Percentiles rank a stretch among this genome's conserved stretches.
Evolutionary conservation across 2,888 invertebrate species (phyloP).

Genomic region (Andrena minutula): DNA sequence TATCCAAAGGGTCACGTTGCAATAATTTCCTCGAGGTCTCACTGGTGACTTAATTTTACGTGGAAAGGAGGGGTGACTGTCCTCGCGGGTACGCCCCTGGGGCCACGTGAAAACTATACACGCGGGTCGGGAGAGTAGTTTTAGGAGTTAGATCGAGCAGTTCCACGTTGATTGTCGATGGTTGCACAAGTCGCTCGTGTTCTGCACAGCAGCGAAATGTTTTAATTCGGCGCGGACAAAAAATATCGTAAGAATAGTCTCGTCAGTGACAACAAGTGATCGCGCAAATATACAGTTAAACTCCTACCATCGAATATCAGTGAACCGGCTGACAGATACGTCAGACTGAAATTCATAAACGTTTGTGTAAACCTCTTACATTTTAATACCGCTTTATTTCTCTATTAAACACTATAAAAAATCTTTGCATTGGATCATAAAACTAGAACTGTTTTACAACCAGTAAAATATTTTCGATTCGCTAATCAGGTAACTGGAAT

Average conservation of each 20-base stretch:
- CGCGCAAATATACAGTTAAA: neutral
- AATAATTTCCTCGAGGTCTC: neutral
- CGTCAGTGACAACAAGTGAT: neutral
- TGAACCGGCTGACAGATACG: neutral
- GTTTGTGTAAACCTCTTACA: neutral
- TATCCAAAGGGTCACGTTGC: neutral
- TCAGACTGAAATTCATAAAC: neutral
- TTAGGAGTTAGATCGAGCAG: conserved; percentile 69
- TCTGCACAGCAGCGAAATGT: conserved; percentile 5
- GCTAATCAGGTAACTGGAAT: too few relatives aligned
- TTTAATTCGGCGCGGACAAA: neutral
- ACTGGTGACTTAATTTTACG: neutral
- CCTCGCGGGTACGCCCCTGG: conserved; percentile 56
- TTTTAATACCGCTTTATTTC: too few relatives aligned
- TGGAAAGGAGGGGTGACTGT: conserved; percentile 1
- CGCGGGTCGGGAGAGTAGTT: conserved; percentile 59
- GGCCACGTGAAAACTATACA: conserved; percentile 73
- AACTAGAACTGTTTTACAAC: too few relatives aligned
- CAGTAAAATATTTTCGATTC: too few relatives aligned
- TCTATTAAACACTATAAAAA: too few relatives aligned
- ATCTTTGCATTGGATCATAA: too few relatives aligned
- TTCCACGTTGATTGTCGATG: conserved; percentile 67
- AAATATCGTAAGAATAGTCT: conserved; percentile 1
- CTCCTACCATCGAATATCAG: neutral
- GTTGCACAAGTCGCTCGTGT: conserved; percentile 34